These are phyloP conservation scores for Antheraea assamensis DNA, from an alignment of 2,888 invertebrate species.

Conservation along the genomic window DNA sequence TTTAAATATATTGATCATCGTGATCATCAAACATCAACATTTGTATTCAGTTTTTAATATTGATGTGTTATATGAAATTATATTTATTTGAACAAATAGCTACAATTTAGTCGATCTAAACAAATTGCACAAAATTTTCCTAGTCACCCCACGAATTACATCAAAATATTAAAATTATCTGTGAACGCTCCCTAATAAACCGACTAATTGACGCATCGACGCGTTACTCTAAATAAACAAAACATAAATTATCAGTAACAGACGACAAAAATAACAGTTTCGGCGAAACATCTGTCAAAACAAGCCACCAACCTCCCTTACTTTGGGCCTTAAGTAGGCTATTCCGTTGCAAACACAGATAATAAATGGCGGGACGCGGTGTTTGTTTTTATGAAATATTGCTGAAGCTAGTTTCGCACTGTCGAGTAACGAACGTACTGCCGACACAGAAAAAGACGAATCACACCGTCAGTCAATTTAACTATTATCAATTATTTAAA, in stretches of 20 bases:
- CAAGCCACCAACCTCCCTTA: background rate
- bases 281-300: conserved; percentile 62
- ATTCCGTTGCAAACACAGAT: conserved; percentile 12
- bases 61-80: background rate
- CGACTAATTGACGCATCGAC: conserved; percentile 38
- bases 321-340: background rate
- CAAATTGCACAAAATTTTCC: background rate
- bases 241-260: conserved; percentile 38
- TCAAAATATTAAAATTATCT: conserved; percentile 1
- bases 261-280: conserved; percentile 59
- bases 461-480: background rate
- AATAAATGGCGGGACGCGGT: conserved; percentile 1
- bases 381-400: conserved; percentile 12
- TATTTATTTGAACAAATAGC: background rate
- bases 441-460: background rate
- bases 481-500: background rate
- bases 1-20: too few species aligned
- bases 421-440: background rate
- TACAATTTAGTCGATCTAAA: background rate
- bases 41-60: background rate
- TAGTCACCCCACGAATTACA: background rate
- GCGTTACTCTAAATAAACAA: conserved; percentile 50
- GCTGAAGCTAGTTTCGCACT: background rate
- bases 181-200: conserved; percentile 23
- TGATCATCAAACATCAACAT: background rate